phyloP scores from a whole-genome alignment of 2,797 vertebrate genomes.

The Poeciliopsis turneri region DNA sequence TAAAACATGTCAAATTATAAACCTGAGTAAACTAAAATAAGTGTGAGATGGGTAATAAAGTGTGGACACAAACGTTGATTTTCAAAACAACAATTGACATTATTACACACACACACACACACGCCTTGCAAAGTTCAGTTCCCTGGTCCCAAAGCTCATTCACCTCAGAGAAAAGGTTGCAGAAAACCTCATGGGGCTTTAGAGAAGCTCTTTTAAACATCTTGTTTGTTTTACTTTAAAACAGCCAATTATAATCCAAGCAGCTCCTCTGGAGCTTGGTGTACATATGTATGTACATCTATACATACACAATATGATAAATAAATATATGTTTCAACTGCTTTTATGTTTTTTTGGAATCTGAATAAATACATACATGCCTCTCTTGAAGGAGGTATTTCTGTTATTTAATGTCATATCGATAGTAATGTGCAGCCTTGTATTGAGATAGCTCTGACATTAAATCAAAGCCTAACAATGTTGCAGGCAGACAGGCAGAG shows the following conservation, averaged over 20 bases:
- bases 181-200: neutral
- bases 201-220: neutral
- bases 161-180: neutral
- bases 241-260: neutral
- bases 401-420: slow-evolving; percentile 19
- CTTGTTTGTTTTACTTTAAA: neutral
- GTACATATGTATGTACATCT: no score
- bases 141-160: neutral
- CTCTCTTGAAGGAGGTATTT: slow-evolving; percentile 11
- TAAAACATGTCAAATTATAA: neutral
- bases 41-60: neutral
- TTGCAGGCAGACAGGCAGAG: slow-evolving; percentile 42
- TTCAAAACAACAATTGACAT: neutral
- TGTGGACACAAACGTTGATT: neutral
- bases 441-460: slow-evolving; percentile 50
- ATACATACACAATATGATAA: neutral
- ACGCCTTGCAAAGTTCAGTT: neutral
- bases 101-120: neutral
- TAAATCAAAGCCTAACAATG: slow-evolving; percentile 56
- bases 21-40: neutral
- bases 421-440: slow-evolving; percentile 19
- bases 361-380: slow-evolving; percentile 7
- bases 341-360: neutral
- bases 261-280: neutral
- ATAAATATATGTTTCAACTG: neutral